Conservation (phyloP, 2,113 vertebrate genomes). For the Psilopsiagon aurifrons region DNA sequence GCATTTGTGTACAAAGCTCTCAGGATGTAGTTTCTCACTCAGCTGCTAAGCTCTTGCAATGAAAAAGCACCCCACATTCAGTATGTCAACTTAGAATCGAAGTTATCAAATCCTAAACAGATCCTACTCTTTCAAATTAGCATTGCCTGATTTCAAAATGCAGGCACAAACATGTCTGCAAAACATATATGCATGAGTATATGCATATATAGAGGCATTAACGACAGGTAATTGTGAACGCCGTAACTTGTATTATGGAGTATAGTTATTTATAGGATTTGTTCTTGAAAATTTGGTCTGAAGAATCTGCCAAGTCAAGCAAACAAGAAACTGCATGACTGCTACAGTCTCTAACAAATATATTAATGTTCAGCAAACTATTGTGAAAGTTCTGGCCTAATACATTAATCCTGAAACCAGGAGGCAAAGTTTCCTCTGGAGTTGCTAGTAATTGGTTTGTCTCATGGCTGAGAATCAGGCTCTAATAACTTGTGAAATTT, state of each 20-base stretch:
- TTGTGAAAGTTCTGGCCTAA: neutral
- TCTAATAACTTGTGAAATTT: conserved; percentile 24
- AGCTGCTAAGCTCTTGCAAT: neutral
- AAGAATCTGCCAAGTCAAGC: neutral
- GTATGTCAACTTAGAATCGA: neutral
- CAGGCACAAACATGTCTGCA: neutral
- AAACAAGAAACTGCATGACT: neutral
- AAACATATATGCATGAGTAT: neutral
- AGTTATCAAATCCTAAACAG: neutral
- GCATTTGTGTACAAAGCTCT: conserved; percentile 13
- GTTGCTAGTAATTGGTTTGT: neutral
- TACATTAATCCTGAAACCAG: neutral
- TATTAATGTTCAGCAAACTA: neutral
- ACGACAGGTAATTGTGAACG: neutral
- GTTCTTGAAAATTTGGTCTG: neutral
- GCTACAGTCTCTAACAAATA: neutral
- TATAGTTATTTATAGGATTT: neutral
- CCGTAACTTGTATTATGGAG: neutral
- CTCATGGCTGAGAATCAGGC: conserved; percentile 1
- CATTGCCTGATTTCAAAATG: neutral
- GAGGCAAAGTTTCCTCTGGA: conserved; percentile 3
- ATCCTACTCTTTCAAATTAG: neutral
- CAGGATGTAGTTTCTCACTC: neutral
- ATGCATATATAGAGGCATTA: neutral
- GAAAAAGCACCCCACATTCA: neutral